Evolutionary conservation across 2,888 invertebrate species (phyloP).

Genomic region (Pseudococcus viburni): DNA sequence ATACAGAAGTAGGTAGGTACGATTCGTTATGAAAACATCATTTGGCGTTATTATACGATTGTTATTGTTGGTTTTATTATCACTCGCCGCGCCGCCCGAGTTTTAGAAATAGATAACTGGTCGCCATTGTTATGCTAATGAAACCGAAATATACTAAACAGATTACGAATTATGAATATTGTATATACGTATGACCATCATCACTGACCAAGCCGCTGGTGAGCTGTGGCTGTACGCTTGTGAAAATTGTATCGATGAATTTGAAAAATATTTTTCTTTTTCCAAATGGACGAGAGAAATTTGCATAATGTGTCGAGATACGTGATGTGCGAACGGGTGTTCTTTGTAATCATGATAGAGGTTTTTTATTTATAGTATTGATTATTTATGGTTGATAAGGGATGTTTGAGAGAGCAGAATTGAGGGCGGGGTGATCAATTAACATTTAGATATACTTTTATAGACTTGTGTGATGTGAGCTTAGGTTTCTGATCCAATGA

Average conservation of each 20-base stretch:
- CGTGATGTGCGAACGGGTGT: not conserved
- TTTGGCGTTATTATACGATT: constrained; percentile 61
- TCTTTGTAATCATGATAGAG: not conserved
- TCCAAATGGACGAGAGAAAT: not conserved
- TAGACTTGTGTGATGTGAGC: not conserved
- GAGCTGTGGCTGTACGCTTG: not conserved
- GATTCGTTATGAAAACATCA: constrained; percentile 64
- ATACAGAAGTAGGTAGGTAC: not conserved
- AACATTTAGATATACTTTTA: not conserved
- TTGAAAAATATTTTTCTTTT: constrained; percentile 10
- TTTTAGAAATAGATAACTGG: constrained; percentile 58
- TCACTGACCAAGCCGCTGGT: not conserved
- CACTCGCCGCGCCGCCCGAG: not conserved
- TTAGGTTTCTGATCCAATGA: too few species aligned
- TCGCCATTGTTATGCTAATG: constrained; percentile 65
- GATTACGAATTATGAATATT: constrained; percentile 8
- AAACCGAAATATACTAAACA: constrained; percentile 59
- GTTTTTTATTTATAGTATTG: not conserved
- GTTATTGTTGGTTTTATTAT: constrained; percentile 66
- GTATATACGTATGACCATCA: constrained; percentile 2
- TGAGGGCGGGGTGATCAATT: not conserved
- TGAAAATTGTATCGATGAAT: constrained; percentile 21
- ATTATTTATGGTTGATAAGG: constrained; percentile 14
- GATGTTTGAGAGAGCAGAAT: not conserved
- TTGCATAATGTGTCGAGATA: not conserved